Evolutionary conservation across 1,140 invertebrate genomes (phyloP), one percentile per base, ranked within the genome.

Genomic region (Hesperophylax magnus): DNA sequence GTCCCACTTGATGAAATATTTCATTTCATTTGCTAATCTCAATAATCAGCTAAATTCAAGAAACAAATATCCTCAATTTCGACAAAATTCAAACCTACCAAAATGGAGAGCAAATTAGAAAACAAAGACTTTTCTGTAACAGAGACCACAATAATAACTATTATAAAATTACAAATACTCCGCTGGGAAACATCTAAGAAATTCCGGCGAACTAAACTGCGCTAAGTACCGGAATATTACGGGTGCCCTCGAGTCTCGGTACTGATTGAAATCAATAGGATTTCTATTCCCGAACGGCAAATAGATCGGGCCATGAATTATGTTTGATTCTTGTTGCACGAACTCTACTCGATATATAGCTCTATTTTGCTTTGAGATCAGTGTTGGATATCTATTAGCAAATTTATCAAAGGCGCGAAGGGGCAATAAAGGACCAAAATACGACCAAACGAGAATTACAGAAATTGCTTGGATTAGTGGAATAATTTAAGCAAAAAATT

Each of bases 281-380:
- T 76, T 76, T 76, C 72, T 76, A 60, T 58, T 76, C 72, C 72
- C 20, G 24, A 18, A 60, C 24, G 56, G 56, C n/a, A n/a, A 58
- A 76, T 60, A 76, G 72, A 76, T 76, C 54, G 54, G 72, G 22
- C 27, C 60, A 76, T 76, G 72, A 76, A 58, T 76, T 76, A 76
- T 76, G 27, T 58, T 39, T 60, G 54, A 58, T 60, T 39, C 54
- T 52, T 60, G 54, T 34, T 31, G 72, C 72, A 76, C 72, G 72
- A 76, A 58, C 72, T 76, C n/a, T n/a, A n/a, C 69, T 8, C 47
- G 18, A 72, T 72, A 54, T 54, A 72, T 72, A 72, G 69, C 69
- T 72, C 53, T 72, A 72, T 72, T 69, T 69, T 39, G 65, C 18
- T 8, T 69, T 69, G 65, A 69, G 24, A 69, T 69, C 65, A 47